Base-by-base conservation (phyloP, 2,113 vertebrate genomes). In the Scopus umbretta region DNA sequence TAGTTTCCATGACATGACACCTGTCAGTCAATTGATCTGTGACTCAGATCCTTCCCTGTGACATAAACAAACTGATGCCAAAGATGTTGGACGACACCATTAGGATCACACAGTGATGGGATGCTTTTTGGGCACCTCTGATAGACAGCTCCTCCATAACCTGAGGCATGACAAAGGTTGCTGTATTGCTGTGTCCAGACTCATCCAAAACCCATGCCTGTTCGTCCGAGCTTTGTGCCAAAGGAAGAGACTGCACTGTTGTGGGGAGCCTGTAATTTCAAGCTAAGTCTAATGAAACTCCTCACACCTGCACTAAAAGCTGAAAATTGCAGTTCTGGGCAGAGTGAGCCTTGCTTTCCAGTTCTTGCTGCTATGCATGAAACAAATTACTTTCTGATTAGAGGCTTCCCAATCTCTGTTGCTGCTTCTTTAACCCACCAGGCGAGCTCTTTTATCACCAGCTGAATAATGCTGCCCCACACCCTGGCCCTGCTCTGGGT, bases 61-160 rank as follows among this genome's bases (percentile, higher is more conserved):
- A 42, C 43, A 67, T 16, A n/a, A 78, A 58, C 29, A 10, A 47
- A 4, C 16, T 20, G 34, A 49, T 23, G 30, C 14, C 23, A 74
- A 36, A 65, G 40, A 16, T n/a, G 6, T 2, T 67, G 52, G 63
- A 47, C 34, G 38, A 49, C 32, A 58, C 34, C 22, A 14, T 34
- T 15, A 72, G 19, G 43, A 53, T 59, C 14, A 43, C 25, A 43
- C 11, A 50, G 21, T 32, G 55, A 27, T 34, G 29, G 36, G 45
- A n/a, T 70, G 36, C 14, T 83, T 42, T 70, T 72, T 53, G 42
- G 21, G 6, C 27, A 58, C 23, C 23, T 85, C 38, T 26, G n/a
- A 25, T 30, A 45, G 40, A 42, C 13, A 59, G 50, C 2, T 8
- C 29, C 61, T 36, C 17, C 0, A 0, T n/a, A 58, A 80, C 7